These are phyloP conservation scores for Cyclopterus lumpus DNA, from an alignment of 2,797 vertebrate genomes.

Conservation along the genomic window DNA sequence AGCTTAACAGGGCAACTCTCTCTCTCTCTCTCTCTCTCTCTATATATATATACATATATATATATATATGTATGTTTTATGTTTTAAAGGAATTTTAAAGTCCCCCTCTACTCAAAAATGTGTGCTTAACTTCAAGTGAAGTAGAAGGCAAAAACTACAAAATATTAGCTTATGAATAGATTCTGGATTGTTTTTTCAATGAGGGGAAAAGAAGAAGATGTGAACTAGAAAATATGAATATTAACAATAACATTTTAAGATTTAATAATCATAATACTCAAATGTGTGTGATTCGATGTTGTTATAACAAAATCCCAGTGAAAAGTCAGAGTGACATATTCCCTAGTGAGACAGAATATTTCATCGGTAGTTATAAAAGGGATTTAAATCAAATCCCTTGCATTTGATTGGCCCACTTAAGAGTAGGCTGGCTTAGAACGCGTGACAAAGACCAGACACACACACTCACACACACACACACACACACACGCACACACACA, in stretches of 20 bases:
- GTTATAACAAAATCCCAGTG: neutral
- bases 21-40: no score
- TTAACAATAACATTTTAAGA: neutral
- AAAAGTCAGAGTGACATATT: neutral
- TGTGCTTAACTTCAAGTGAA: neutral
- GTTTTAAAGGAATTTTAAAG: neutral
- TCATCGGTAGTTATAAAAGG: neutral
- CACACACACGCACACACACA: neutral
- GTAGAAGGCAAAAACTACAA: neutral
- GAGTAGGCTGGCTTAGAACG: neutral
- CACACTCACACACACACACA: neutral
- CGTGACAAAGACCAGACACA: neutral
- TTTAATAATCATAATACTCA: neutral
- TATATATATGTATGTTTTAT: neutral
- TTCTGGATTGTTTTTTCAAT: neutral
- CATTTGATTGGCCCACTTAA: neutral
- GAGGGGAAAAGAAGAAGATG: neutral
- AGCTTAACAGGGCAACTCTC: neutral
- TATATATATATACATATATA: neutral
- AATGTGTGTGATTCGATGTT: neutral
- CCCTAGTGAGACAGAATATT: neutral
- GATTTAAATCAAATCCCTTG: neutral
- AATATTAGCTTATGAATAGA: neutral
- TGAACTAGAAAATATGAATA: neutral
- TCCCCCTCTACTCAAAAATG: neutral